Evolutionary conservation across 2,888 invertebrate genomes (phyloP), one percentile per base, ranked within the genome.

Genomic region (Paralinhomoeus sp.): DNA sequence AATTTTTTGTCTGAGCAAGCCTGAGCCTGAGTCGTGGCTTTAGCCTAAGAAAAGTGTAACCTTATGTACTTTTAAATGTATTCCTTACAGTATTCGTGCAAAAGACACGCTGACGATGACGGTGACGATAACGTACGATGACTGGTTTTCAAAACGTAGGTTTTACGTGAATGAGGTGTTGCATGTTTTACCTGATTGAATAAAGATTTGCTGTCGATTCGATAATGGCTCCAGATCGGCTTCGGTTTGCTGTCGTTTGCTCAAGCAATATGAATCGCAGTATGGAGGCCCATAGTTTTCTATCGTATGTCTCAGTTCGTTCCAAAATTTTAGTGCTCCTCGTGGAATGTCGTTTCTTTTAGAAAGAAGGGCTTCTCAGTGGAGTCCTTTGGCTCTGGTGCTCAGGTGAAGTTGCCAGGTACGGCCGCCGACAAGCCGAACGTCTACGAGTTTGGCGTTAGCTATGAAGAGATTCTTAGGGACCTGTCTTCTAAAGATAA

Each of bases 231-330:
- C n/a, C n/a, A n/a, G n/a, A n/a, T n/a, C n/a, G n/a, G n/a, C 35
- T 35, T 3, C 17, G 18, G 9, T 35, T 93, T 57, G 93, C 93
- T 23, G 87, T 97, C 44, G 82, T 89, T 53, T 99, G 97, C 69
- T 93, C 93, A 12, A 91, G 89, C 60, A 97, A 97, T 65, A 97
- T 97, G 85, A 97, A 97, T 63, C 73, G 97, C 47, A 91, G 89
- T 58, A 97, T 97, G 97, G 97, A 97, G 69, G 93, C 93, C 18
- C 97, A 99, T 69, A 82, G 82, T 46, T 87, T 89, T 66, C 69
- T 97, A 41, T 72, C 73, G 75, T 75, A 65, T 60, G 49, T 47
- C 38, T 24, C 43, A 37, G 24, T 17, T 27, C 27, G 33, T 53
- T 35, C 22, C 31, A 17, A 40, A 21, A 15, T 38, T 37, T 20